Percentiles rank a stretch among this genome's conserved stretches.
phyloP scores from a whole-genome alignment of 2,888 invertebrate genomes.

The Chrysomela aeneicollis region DNA sequence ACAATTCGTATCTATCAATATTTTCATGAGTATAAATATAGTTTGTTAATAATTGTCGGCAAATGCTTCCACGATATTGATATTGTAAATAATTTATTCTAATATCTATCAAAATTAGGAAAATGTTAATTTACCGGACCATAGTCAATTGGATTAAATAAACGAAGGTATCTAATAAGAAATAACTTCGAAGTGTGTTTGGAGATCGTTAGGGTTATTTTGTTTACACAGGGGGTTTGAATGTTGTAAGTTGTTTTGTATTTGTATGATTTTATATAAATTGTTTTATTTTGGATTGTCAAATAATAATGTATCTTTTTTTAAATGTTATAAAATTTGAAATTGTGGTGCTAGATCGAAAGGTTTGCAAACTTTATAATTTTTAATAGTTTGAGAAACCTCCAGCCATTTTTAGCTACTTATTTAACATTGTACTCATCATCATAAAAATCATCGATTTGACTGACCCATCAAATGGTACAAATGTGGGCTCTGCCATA shows the following conservation, averaged over 20 bases:
- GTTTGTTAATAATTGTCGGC: too few relatives aligned
- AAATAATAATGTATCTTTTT: background rate
- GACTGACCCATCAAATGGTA: constrained; percentile 10
- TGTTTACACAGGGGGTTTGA: background rate
- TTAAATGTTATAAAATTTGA: constrained; percentile 3
- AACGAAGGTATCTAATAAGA: too few relatives aligned
- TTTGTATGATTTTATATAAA: constrained; percentile 17
- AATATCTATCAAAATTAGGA: too few relatives aligned
- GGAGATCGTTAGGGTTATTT: background rate
- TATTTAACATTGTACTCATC: too few relatives aligned
- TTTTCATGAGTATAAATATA: too few relatives aligned
- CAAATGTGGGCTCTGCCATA: constrained; percentile 34
- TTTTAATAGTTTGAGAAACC: too few relatives aligned
- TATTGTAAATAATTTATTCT: too few relatives aligned
- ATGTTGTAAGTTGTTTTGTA: constrained; percentile 16
- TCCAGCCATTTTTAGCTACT: too few relatives aligned
- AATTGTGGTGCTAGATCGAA: constrained; percentile 14
- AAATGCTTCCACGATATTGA: too few relatives aligned
- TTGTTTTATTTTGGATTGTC: constrained; percentile 14
- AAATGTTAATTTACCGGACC: too few relatives aligned
- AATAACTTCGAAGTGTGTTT: background rate
- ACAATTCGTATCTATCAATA: too few relatives aligned
- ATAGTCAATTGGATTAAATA: background rate
- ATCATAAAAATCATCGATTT: background rate
- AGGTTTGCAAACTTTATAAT: background rate